Conservation (phyloP, 1,140 invertebrate species). For the Drosophila arawakana region DNA sequence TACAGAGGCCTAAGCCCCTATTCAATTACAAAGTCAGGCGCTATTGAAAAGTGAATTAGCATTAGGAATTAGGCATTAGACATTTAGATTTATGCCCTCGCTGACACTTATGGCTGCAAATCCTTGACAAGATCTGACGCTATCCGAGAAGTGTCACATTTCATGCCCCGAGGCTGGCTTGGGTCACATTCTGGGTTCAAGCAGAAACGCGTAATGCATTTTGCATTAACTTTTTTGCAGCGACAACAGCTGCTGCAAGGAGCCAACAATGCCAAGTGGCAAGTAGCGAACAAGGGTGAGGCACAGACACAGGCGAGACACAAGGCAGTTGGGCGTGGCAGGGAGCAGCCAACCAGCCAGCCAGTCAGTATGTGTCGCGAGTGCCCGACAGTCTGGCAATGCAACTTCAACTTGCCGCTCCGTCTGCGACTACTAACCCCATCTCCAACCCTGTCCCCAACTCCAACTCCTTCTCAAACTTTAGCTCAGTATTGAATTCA, state of each 20-base stretch:
- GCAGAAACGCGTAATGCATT: conserved; percentile 74
- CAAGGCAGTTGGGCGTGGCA: background rate
- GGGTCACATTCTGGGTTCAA: conserved; percentile 63
- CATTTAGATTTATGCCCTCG: conserved; percentile 63
- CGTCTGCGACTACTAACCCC: background rate
- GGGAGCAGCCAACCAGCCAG: background rate
- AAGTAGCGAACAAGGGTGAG: conserved; percentile 46
- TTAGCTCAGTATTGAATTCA: conserved; percentile 56
- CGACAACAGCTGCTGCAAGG: conserved; percentile 17
- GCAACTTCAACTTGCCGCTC: conserved; percentile 34
- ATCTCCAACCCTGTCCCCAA: background rate
- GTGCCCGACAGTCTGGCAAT: conserved; percentile 53
- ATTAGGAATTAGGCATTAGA: conserved; percentile 41
- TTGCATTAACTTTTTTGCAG: conserved; percentile 73
- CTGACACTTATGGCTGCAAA: conserved; percentile 42
- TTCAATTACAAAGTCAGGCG: conserved; percentile 48
- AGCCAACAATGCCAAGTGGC: conserved; percentile 47
- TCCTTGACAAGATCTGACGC: conserved; percentile 22
- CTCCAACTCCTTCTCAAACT: conserved; percentile 23
- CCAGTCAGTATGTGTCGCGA: conserved; percentile 3
- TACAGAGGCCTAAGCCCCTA: conserved; percentile 20
- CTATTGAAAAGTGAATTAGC: conserved; percentile 44
- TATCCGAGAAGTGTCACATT: conserved; percentile 23
- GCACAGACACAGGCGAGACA: conserved; percentile 32
- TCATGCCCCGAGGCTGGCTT: conserved; percentile 34